Conservation (phyloP, 2,888 invertebrate species). For the Boloria selene region DNA sequence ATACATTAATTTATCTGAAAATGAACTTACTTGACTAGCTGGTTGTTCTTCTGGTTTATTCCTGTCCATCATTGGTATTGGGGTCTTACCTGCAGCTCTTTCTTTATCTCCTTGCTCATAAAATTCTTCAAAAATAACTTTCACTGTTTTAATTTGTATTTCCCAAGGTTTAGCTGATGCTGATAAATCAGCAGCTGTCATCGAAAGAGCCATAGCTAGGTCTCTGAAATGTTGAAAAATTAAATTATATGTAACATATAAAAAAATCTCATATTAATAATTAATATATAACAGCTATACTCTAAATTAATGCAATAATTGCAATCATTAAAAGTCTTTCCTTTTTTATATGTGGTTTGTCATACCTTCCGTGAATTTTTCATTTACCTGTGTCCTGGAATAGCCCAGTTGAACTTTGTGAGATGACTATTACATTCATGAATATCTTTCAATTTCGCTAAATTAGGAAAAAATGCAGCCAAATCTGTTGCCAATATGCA, state of each 20-base stretch:
- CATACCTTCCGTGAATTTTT: neutral
- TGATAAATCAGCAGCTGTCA: slow-evolving; percentile 93
- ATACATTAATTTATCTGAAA: slow-evolving; percentile 39
- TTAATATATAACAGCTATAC: neutral
- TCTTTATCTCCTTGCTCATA: slow-evolving; percentile 91
- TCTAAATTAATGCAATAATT: no score
- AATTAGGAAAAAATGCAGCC: slow-evolving; percentile 90
- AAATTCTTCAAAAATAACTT: slow-evolving; percentile 91
- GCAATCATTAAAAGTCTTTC: no score
- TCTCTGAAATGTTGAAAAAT: slow-evolving; percentile 59
- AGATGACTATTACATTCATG: slow-evolving; percentile 74
- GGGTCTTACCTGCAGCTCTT: slow-evolving; percentile 84
- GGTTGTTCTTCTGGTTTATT: slow-evolving; percentile 88
- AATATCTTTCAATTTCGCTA: slow-evolving; percentile 78
- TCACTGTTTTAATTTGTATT: slow-evolving; percentile 89
- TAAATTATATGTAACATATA: slow-evolving; percentile 38
- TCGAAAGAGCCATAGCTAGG: slow-evolving; percentile 88
- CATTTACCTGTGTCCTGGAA: slow-evolving; percentile 81
- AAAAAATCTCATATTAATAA: neutral
- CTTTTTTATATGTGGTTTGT: neutral
- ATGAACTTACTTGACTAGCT: slow-evolving; percentile 84
- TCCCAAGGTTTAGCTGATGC: slow-evolving; percentile 94
- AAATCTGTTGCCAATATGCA: slow-evolving; percentile 93
- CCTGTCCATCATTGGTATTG: slow-evolving; percentile 92
- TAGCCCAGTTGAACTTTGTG: slow-evolving; percentile 84